Evolutionary conservation across 1,140 invertebrate species (phyloP).

Genomic region (Nebria ingens): DNA sequence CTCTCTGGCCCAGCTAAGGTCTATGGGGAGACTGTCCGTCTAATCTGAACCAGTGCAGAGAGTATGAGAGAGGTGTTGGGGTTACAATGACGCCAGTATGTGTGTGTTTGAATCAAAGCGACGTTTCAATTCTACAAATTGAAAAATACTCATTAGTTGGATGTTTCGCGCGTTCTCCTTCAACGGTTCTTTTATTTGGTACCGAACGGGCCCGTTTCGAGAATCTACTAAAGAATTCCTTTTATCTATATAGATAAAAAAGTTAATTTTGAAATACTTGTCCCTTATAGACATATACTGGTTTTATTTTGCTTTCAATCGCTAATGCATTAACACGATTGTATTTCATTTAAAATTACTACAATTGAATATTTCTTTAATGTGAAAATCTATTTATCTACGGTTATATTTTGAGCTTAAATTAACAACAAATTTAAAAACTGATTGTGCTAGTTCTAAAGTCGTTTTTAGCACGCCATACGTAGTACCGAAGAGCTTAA

Average conservation of each 20-base stretch:
- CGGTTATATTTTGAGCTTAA: background rate
- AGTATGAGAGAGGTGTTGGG: background rate
- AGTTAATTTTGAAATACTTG: slow-evolving; percentile 6
- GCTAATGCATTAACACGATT: too few relatives aligned
- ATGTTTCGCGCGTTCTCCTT: slow-evolving; percentile 17
- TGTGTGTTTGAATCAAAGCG: slow-evolving; percentile 32
- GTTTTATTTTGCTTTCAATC: too few relatives aligned
- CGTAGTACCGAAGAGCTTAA: too few relatives aligned
- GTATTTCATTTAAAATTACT: too few relatives aligned
- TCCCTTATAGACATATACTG: too few relatives aligned
- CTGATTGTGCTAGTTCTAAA: too few relatives aligned
- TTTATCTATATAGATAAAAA: background rate
- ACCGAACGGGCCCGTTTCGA: background rate
- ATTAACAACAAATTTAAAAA: too few relatives aligned
- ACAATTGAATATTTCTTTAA: too few relatives aligned
- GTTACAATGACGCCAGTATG: slow-evolving; percentile 25
- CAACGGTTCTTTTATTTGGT: slow-evolving; percentile 1
- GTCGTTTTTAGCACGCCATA: too few relatives aligned
- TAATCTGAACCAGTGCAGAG: background rate
- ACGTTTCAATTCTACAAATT: slow-evolving; percentile 32
- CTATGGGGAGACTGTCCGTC: background rate
- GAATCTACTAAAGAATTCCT: background rate
- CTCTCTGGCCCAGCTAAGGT: too few relatives aligned
- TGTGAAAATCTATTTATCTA: background rate
- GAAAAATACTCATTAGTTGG: slow-evolving; percentile 37